Evolutionary conservation across 1,140 invertebrate genomes (phyloP).

Genomic region (Atta colombica): DNA sequence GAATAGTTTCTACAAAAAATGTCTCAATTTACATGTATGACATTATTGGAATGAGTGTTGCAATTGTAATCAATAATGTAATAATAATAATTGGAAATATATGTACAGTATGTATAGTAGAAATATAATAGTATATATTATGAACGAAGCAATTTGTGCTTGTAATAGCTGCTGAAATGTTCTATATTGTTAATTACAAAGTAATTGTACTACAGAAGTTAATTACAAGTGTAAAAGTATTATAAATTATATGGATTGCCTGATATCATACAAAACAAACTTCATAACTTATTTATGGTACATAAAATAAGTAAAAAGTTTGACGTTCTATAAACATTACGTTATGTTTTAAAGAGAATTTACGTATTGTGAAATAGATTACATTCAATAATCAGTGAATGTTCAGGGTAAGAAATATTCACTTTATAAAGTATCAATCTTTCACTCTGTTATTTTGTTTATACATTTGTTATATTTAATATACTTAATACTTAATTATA

Average conservation of each 20-base stretch:
- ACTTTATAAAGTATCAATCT: constrained; percentile 44
- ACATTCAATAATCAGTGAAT: background rate
- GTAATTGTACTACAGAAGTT: constrained; percentile 24
- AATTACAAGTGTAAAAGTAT: constrained; percentile 15
- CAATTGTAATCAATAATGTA: constrained; percentile 48
- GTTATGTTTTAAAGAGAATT: constrained; percentile 14
- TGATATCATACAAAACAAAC: constrained; percentile 13
- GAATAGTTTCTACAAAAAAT: background rate
- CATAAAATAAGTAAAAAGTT: background rate
- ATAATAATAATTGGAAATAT: constrained; percentile 45
- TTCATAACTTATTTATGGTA: background rate
- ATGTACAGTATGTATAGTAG: constrained; percentile 55
- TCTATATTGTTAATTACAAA: constrained; percentile 20
- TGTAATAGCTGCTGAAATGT: constrained; percentile 18
- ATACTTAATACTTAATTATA: background rate
- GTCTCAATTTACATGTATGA: background rate
- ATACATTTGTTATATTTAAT: constrained; percentile 44
- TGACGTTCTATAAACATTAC: background rate
- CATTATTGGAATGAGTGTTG: background rate
- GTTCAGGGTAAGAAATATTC: background rate
- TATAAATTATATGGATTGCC: background rate
- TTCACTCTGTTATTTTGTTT: constrained; percentile 20
- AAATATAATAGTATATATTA: constrained; percentile 62
- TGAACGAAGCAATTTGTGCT: background rate
- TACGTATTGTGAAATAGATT: constrained; percentile 4